Evolutionary conservation across 1,140 invertebrate species (phyloP), one percentile per base, ranked within the genome.

Genomic region (Stegodyphus mimosarum): DNA sequence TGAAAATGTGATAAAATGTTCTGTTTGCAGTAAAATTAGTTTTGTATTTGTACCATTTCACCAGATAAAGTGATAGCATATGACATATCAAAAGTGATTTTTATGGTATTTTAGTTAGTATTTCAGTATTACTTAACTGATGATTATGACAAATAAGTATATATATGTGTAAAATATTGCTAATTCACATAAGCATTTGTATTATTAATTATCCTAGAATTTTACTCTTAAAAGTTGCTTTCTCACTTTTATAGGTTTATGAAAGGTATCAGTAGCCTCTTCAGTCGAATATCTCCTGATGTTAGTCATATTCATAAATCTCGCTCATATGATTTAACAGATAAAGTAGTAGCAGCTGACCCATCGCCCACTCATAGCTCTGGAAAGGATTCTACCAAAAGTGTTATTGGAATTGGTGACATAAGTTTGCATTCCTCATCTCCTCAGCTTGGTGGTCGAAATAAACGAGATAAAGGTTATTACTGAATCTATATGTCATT

Each of bases 191-290:
- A 33, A 33, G 33, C 33, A 33, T 33, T 33, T 33, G 33, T 33
- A 33, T 33, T 33, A 33, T 33, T 33, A 33, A 33, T 33, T 33
- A 33, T 33, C 33, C 33, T 33, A 33, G 1, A 33, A 67, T 67
- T 67, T 67, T 67, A n/a, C 5, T 60, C 15, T 60, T 60, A 15
- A 60, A 5, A 60, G 15, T 67, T 76, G 33, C 33, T 33, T 33
- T 33, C 33, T 33, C 33, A 33, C 13, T 80, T 50, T 71, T 66
- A 18, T 51, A 86, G 87, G 7, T 88, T 88, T 15, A 87, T 88
- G 50, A 87, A 86, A 52, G 87, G 86, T n/a, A 79, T 88, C 9
- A 88, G 87, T 60, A 88, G 55, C 80, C 64, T 88, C 15, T 87
- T 88, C 63, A 86, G 86, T 74, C 86, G 87, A 6, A 84, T 79